Conservation (phyloP, 2,797 vertebrate species). For the Periophthalmus magnuspinnatus region DNA sequence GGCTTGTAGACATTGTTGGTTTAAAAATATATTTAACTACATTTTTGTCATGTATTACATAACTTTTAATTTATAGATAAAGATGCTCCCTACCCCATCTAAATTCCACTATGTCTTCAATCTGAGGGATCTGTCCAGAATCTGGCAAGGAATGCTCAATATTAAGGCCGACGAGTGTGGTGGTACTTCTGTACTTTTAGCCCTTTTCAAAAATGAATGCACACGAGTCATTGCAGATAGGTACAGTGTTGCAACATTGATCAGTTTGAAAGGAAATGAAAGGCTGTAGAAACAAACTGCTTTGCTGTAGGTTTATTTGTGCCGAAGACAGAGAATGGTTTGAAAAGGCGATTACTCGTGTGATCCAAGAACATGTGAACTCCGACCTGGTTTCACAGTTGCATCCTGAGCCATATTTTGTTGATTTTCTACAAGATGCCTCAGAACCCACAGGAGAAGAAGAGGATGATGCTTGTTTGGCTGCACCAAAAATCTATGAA, state of each 20-base stretch:
- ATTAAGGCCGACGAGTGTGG: slow-evolving; percentile 73
- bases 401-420: slow-evolving; percentile 83
- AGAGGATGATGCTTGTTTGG: slow-evolving; percentile 43
- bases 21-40: slow-evolving; percentile 56
- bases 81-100: slow-evolving; percentile 95
- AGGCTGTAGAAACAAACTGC: not conserved
- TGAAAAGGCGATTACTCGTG: slow-evolving; percentile 66
- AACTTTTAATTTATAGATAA: slow-evolving; percentile 74
- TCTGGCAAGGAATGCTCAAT: slow-evolving; percentile 97
- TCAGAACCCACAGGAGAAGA: slow-evolving; percentile 83
- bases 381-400: slow-evolving; percentile 47
- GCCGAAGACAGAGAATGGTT: slow-evolving; percentile 83
- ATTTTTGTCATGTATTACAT: not conserved
- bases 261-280: not conserved
- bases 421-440: slow-evolving; percentile 90
- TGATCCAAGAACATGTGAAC: slow-evolving; percentile 77
- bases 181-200: slow-evolving; percentile 30
- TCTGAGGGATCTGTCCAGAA: slow-evolving; percentile 91
- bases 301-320: slow-evolving; percentile 73
- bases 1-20: slow-evolving; percentile 10
- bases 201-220: slow-evolving; percentile 75
- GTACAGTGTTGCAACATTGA: slow-evolving; percentile 24
- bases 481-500: slow-evolving; percentile 10
- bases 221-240: slow-evolving; percentile 77
- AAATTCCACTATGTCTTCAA: slow-evolving; percentile 98